Conservation (phyloP, 1,140 invertebrate genomes). For the Glomeris maerens region DNA sequence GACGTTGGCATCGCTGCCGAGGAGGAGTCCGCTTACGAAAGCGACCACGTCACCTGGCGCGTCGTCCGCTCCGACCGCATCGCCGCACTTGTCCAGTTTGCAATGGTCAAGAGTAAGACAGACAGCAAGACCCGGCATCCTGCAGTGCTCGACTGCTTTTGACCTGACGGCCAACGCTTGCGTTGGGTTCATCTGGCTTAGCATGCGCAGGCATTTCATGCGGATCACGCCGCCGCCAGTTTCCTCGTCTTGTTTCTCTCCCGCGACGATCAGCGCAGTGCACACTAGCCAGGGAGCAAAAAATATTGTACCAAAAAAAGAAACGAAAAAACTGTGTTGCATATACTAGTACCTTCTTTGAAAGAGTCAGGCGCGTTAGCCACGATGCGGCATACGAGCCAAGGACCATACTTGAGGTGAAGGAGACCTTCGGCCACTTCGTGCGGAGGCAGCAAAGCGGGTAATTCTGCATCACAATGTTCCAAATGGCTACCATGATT, state of each 20-base stretch:
- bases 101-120: conserved; percentile 48
- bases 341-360: conserved; percentile 51
- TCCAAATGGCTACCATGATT: background rate
- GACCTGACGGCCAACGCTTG: conserved; percentile 65
- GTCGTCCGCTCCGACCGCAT: conserved; percentile 16
- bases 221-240: conserved; percentile 49
- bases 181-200: conserved; percentile 81
- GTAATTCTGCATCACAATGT: conserved; percentile 63
- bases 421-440: conserved; percentile 69
- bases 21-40: conserved; percentile 75
- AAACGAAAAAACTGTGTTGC: no score
- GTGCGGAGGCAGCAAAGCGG: conserved; percentile 65
- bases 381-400: conserved; percentile 72
- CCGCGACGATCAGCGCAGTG: conserved; percentile 64
- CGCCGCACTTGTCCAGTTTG: conserved; percentile 12
- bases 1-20: conserved; percentile 77
- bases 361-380: conserved; percentile 88
- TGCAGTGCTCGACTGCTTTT: conserved; percentile 56
- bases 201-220: conserved; percentile 52
- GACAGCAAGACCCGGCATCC: conserved; percentile 74
- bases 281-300: no score
- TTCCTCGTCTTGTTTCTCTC: conserved; percentile 76
- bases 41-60: conserved; percentile 46
- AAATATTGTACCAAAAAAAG: no score
- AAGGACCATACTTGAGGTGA: conserved; percentile 75